A percentile compares a stretch with the other conserved stretches of the same genome.
phyloP scores from a whole-genome alignment of 1,140 invertebrate genomes.

The Centruroides vittatus region DNA sequence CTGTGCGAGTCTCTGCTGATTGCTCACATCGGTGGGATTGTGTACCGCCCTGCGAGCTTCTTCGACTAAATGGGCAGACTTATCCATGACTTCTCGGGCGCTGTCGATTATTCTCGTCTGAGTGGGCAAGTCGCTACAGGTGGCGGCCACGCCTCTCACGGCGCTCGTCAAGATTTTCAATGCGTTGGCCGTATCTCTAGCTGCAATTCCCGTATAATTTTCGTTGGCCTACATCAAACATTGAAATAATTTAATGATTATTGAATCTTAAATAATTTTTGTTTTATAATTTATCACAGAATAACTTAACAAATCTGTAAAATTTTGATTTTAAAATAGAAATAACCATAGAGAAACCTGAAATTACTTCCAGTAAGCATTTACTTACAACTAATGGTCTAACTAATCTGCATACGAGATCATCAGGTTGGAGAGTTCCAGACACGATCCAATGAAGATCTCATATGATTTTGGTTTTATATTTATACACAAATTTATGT shows the following conservation, averaged over 20 bases:
- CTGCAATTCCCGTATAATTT: slow-evolving; percentile 64
- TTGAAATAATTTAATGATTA: slow-evolving; percentile 1
- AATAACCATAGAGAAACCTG: too few relatives aligned
- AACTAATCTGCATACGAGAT: too few relatives aligned
- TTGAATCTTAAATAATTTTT: neutral
- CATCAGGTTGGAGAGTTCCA: too few relatives aligned
- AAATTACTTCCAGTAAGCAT: too few relatives aligned
- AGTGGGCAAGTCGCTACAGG: slow-evolving; percentile 43
- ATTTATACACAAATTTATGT: too few relatives aligned
- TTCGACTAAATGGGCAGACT: slow-evolving; percentile 57
- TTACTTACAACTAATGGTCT: too few relatives aligned
- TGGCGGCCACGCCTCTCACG: slow-evolving; percentile 55
- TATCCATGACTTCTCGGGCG: slow-evolving; percentile 60
- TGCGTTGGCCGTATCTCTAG: slow-evolving; percentile 59
- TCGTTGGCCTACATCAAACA: slow-evolving; percentile 45
- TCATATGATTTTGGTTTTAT: too few relatives aligned
- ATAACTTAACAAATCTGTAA: too few relatives aligned
- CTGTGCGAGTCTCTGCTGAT: slow-evolving; percentile 39
- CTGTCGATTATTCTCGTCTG: slow-evolving; percentile 50
- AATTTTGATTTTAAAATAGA: too few relatives aligned
- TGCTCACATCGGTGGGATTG: slow-evolving; percentile 28
- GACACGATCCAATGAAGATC: too few relatives aligned
- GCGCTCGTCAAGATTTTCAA: slow-evolving; percentile 52
- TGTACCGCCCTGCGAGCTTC: slow-evolving; percentile 53
- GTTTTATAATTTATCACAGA: too few relatives aligned